phyloP scores from a whole-genome alignment of 1,140 invertebrate genomes.

The Propsilocerus akamusi region DNA sequence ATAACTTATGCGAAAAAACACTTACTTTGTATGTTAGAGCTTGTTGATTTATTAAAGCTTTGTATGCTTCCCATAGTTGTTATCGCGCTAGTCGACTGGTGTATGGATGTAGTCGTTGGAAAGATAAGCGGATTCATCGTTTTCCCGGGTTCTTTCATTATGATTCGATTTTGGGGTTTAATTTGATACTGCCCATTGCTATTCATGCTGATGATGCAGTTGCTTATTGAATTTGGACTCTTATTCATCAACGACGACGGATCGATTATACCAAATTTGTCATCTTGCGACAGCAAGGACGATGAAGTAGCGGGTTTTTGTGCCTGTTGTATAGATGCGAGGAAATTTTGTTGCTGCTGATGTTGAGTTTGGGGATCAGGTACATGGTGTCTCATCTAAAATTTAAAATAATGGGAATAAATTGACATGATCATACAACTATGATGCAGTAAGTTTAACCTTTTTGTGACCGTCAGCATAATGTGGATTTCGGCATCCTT shows the following conservation, averaged over 20 bases:
- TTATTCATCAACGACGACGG: neutral
- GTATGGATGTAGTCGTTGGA: neutral
- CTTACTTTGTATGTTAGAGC: neutral
- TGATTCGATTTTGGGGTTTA: neutral
- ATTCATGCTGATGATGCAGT: neutral
- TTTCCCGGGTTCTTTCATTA: neutral
- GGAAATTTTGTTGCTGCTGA: neutral
- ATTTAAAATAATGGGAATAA: conserved; percentile 8
- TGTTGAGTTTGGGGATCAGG: conserved; percentile 26
- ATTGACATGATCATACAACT: neutral
- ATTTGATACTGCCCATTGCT: neutral
- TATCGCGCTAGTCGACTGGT: neutral
- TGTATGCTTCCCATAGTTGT: too few relatives aligned
- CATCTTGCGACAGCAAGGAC: neutral
- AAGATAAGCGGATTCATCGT: neutral
- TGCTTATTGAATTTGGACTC: conserved; percentile 1
- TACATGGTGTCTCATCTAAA: conserved; percentile 41
- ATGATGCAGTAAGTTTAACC: too few relatives aligned
- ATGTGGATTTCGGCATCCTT: conserved; percentile 79
- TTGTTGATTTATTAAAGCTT: too few relatives aligned
- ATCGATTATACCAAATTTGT: neutral
- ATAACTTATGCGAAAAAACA: neutral
- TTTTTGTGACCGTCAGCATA: conserved; percentile 61
- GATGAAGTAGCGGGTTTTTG: neutral
- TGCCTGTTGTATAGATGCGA: neutral